Evolutionary conservation across 2,888 invertebrate genomes (phyloP).

Genomic region (Pyrrhosoma nymphula): DNA sequence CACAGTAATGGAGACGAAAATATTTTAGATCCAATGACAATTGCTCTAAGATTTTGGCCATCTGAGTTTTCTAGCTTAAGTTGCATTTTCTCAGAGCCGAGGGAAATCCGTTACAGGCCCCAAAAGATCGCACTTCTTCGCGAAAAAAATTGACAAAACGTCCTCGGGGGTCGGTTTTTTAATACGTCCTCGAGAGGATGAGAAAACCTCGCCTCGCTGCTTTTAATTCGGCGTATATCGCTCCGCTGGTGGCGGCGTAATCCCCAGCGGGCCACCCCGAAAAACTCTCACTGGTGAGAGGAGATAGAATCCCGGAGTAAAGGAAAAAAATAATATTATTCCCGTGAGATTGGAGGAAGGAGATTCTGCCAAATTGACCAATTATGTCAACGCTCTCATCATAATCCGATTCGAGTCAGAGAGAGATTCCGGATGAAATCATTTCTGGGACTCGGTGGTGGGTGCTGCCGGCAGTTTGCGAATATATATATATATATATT

Average conservation of each 20-base stretch:
- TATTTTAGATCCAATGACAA: not conserved
- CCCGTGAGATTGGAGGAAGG: not conserved
- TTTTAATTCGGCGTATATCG: not conserved
- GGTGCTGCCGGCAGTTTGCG: not conserved
- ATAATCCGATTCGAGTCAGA: not conserved
- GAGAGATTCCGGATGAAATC: conserved; percentile 3
- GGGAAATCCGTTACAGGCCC: not conserved
- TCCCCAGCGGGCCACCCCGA: not conserved
- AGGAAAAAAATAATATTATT: not conserved
- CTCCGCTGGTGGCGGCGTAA: not conserved
- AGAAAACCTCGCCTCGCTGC: not conserved
- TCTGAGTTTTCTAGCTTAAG: not conserved
- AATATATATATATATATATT: not conserved
- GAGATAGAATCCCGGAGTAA: not conserved
- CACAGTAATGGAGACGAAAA: not conserved
- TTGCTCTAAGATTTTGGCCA: not conserved
- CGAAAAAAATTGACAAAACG: not conserved
- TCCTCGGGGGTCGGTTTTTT: not conserved
- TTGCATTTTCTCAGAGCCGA: not conserved
- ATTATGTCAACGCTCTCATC: not conserved
- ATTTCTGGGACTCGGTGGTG: not conserved
- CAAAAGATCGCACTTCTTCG: not conserved
- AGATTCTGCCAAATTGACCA: conserved; percentile 9
- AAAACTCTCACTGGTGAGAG: too few species aligned
- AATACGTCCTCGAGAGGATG: not conserved